Evolutionary conservation across 2,797 vertebrate species (phyloP).

Genomic region (Amniataba percoides): DNA sequence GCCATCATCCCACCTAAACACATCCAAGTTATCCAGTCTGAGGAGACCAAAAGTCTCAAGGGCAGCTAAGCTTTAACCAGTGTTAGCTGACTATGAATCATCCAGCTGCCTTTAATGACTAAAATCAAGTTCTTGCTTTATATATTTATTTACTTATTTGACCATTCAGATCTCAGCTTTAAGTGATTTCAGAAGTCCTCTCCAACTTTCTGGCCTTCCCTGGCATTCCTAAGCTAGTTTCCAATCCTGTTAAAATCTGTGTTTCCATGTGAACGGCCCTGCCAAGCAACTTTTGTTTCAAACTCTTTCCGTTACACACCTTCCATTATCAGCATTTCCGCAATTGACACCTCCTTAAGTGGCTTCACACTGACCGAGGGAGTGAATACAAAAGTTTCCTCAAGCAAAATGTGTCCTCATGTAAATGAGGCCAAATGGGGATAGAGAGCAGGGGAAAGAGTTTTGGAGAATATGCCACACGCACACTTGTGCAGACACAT

Average conservation of each 20-base stretch:
- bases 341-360: conserved; percentile 49
- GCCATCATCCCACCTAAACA: conserved; percentile 31
- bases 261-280: conserved; percentile 35
- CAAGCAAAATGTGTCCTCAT: conserved; percentile 33
- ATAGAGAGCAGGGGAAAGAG: conserved; percentile 23
- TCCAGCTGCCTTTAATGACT: conserved; percentile 28
- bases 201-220: conserved; percentile 24
- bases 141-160: conserved; percentile 3
- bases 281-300: conserved; percentile 45
- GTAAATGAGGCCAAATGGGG: conserved; percentile 34
- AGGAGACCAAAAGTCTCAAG: conserved; percentile 13
- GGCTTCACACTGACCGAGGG: conserved; percentile 43
- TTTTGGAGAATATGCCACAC: conserved; percentile 36
- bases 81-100: conserved; percentile 50
- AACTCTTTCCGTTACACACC: conserved; percentile 55
- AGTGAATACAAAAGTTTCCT: conserved; percentile 64
- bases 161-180: conserved; percentile 11
- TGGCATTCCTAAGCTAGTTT: conserved; percentile 52
- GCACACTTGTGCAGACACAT: conserved; percentile 44
- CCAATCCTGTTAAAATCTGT: conserved; percentile 46
- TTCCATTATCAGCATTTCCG: conserved; percentile 53
- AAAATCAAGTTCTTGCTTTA: conserved; percentile 22
- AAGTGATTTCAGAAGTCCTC: conserved; percentile 19
- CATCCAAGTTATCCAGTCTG: conserved; percentile 3
- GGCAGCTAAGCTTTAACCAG: conserved; percentile 16